Percentiles rank a stretch among this genome's conserved stretches.
Conservation (phyloP, 2,113 vertebrate species). For the Lanius ludovicianus region DNA sequence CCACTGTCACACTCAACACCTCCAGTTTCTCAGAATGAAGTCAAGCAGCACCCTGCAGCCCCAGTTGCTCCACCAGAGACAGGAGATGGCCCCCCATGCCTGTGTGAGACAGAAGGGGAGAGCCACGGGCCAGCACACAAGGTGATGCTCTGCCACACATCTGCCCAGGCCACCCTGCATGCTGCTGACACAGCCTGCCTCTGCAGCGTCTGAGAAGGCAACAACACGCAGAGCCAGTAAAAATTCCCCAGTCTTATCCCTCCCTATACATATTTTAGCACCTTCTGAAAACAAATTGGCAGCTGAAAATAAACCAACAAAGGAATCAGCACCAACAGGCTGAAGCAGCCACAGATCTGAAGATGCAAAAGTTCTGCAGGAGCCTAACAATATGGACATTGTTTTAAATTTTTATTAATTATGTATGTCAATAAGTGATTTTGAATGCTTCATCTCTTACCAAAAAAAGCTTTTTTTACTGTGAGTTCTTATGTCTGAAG, state of each 20-base stretch:
- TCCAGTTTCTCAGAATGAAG: not conserved
- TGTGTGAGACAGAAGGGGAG: not conserved
- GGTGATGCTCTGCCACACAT: not conserved
- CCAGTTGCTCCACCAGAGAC: not conserved
- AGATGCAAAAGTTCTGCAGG: not conserved
- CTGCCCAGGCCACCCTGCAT: not conserved
- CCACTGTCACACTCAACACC: not conserved
- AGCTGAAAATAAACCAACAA: not conserved
- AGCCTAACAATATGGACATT: not conserved
- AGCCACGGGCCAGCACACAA: rapidly evolving
- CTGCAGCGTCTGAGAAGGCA: not conserved
- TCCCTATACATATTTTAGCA: not conserved
- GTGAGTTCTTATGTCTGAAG: not conserved
- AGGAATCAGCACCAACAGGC: not conserved
- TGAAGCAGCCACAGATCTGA: not conserved
- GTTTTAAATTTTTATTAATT: not conserved
- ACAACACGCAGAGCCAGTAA: not conserved
- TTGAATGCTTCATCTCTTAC: not conserved
- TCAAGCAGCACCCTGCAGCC: not conserved
- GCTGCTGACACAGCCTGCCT: not conserved
- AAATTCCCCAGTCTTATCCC: not conserved
- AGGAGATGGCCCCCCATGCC: not conserved
- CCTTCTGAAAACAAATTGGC: not conserved
- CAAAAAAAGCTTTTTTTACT: not conserved
- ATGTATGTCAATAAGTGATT: not conserved